phyloP scores from a whole-genome alignment of 2,888 invertebrate genomes.

The Odontocolon sp. region DNA sequence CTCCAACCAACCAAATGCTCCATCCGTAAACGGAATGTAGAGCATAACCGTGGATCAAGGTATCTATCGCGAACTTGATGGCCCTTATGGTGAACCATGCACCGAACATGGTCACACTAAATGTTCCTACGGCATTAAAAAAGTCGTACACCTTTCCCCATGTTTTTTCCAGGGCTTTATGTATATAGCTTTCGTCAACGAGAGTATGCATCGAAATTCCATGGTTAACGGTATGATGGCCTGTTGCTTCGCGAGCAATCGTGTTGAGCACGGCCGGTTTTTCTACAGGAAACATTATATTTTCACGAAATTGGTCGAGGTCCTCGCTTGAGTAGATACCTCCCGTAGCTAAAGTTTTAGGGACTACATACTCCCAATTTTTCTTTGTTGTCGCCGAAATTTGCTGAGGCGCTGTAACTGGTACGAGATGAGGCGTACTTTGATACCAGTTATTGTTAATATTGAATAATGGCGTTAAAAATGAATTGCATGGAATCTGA shows the following conservation, averaged over 20 bases:
- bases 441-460: slow-evolving; percentile 17
- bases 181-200: neutral
- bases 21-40: slow-evolving; percentile 36
- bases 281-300: slow-evolving; percentile 49
- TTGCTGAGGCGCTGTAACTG: neutral
- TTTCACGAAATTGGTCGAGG: slow-evolving; percentile 15
- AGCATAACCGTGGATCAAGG: slow-evolving; percentile 24
- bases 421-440: neutral
- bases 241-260: slow-evolving; percentile 7
- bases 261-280: slow-evolving; percentile 17
- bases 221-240: neutral
- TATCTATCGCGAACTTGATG: slow-evolving; percentile 16
- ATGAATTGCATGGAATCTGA: slow-evolving; percentile 2
- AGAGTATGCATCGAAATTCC: neutral
- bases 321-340: slow-evolving; percentile 34
- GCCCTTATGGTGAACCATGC: neutral
- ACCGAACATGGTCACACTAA: neutral
- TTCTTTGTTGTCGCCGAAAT: neutral
- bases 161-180: neutral
- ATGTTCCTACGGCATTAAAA: neutral
- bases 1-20: slow-evolving; percentile 10
- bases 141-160: slow-evolving; percentile 6
- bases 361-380: slow-evolving; percentile 6
- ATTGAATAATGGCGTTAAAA: neutral
- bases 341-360: slow-evolving; percentile 4